Base-by-base conservation (phyloP, 2,113 vertebrate genomes). In the Esox niger region DNA sequence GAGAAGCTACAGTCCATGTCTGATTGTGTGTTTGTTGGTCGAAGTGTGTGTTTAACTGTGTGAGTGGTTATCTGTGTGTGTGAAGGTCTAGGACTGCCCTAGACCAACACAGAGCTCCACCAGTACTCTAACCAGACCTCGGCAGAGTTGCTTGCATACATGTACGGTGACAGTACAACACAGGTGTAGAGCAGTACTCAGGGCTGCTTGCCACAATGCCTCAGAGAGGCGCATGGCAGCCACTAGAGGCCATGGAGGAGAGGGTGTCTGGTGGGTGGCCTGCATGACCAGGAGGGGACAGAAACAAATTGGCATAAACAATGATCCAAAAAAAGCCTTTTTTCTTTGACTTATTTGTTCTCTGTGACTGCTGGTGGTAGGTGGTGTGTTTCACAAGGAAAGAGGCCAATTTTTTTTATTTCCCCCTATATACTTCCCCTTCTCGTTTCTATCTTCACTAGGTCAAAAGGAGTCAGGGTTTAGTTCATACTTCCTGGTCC, bases 401-500 rank as follows among this genome's bases (percentile, higher is more conserved):
- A 7, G 10, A 15, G 9, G 13, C 25, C 2, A 57, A 52, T 52
- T 21, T 13, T 23, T 57, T 4, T 11, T 25, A 9, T 2, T 61
- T 63, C 46, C 0, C 67, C 33, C 25, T 26, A 29, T 3, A 15
- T 57, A n/a, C 10, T 61, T 32, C 59, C 20, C 35, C 60, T 67
- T 60, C 17, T 23, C 33, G 23, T 32, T 55, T 61, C 52, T 15
- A 54, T 27, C 58, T 46, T 10, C 33, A 30, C n/a, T 55, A 38
- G 38, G 59, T 23, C 21, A 21, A 5, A 2, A 10, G 10, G 20
- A 32, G 30, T 31, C 47, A 49, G 17, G n/a, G 56, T 4, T 59
- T 7, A 21, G 20, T 20, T 88, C 84, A 89, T 80, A 89, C 88
- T 60, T 89, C 88, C 86, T 89, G 59, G 85, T 90, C 87, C 85